Conservation (phyloP, 1,140 invertebrate species). For the Leptinotarsa lineolata region DNA sequence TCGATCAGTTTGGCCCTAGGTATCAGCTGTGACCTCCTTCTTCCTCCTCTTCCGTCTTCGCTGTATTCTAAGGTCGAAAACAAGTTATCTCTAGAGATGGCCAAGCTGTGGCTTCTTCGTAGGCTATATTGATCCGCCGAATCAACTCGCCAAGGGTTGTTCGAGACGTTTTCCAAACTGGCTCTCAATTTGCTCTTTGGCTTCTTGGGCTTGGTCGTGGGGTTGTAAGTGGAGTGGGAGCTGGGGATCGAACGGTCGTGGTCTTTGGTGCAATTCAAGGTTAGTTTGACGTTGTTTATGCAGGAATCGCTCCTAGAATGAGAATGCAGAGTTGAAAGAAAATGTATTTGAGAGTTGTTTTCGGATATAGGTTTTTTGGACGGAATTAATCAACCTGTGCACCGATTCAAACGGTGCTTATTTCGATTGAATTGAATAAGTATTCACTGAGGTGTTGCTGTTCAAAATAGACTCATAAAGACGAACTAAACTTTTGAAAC, state of each 20-base stretch:
- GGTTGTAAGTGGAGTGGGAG: not conserved
- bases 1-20: conserved; percentile 76
- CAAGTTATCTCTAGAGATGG: conserved; percentile 76
- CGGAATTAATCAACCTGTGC: no score
- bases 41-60: conserved; percentile 59
- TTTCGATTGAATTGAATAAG: no score
- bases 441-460: no score
- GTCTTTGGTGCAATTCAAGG: conserved; percentile 38
- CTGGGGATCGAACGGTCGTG: conserved; percentile 22
- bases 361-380: no score
- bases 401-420: no score
- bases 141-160: conserved; percentile 40
- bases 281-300: conserved; percentile 49
- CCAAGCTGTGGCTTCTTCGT: conserved; percentile 73
- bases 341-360: no score
- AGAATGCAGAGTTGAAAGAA: not conserved
- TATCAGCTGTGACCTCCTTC: conserved; percentile 72
- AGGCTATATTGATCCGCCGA: conserved; percentile 63
- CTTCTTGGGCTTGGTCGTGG: not conserved
- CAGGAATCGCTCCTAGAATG: conserved; percentile 47
- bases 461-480: no score
- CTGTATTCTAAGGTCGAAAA: conserved; percentile 63
- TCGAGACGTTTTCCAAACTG: conserved; percentile 47
- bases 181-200: not conserved
- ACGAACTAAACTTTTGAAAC: no score